These are phyloP conservation scores for Aramus guarauna DNA, from an alignment of 2,113 vertebrate genomes.

Conservation along the genomic window DNA sequence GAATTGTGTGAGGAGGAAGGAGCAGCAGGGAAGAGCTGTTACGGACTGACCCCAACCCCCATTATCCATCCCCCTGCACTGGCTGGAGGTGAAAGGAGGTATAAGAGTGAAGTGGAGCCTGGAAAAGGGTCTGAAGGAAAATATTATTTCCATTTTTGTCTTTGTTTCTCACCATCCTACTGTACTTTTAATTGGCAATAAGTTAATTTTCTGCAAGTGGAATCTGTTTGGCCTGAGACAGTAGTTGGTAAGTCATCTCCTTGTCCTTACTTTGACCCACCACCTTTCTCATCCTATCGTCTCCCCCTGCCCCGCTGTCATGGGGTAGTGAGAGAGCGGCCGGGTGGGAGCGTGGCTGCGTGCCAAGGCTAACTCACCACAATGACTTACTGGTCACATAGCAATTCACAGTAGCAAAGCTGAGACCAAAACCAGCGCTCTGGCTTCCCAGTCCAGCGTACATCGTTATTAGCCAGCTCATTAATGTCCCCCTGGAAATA, in stretches of 20 bases:
- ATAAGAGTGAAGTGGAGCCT: background rate
- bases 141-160: background rate
- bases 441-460: background rate
- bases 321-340: rapidly evolving
- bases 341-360: rapidly evolving
- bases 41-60: background rate
- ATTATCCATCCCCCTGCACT: rapidly evolving
- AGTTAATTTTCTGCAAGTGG: background rate
- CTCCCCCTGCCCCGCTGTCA: rapidly evolving
- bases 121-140: background rate
- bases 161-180: background rate
- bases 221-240: rapidly evolving
- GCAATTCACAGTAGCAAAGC: background rate
- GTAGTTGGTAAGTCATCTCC: background rate
- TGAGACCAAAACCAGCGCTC: background rate
- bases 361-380: no score
- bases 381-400: rapidly evolving
- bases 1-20: background rate
- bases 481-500: background rate
- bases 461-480: background rate
- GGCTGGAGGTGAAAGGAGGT: background rate
- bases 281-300: background rate
- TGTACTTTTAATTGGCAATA: background rate
- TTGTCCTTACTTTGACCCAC: background rate
- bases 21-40: background rate